phyloP scores from a whole-genome alignment of 2,797 vertebrate genomes.

The Tokudaia tokunoshimensis region DNA sequence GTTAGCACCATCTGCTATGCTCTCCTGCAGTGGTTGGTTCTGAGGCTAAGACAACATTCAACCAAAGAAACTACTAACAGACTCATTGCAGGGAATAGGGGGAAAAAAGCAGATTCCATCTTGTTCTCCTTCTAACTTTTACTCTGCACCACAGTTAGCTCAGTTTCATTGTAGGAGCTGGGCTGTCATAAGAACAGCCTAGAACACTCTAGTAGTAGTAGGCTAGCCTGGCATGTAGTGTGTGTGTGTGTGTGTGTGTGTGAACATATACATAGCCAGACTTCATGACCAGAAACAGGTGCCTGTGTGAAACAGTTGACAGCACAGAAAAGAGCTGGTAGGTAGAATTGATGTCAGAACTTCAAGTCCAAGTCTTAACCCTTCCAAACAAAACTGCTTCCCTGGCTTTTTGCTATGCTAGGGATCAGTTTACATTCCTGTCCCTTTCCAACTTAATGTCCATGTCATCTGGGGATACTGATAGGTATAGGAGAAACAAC shows the following conservation, averaged over 20 bases:
- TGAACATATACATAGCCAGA: background rate
- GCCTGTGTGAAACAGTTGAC: background rate
- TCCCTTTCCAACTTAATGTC: background rate
- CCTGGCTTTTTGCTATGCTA: rapidly evolving
- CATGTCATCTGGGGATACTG: background rate
- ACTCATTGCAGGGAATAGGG: rapidly evolving
- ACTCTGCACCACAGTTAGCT: background rate
- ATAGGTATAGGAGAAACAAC: background rate
- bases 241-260: background rate
- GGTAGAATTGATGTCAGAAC: background rate
- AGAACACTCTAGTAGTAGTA: background rate
- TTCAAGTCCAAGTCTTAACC: background rate
- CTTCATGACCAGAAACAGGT: conserved; percentile 28
- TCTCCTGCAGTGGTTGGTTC: background rate
- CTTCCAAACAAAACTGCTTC: background rate
- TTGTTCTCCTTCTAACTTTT: background rate
- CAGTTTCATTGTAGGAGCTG: background rate
- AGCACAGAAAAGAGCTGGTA: background rate
- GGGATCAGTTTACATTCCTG: background rate
- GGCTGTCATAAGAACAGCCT: background rate
- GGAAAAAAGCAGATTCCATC: background rate
- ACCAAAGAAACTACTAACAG: background rate
- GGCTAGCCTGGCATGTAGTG: background rate
- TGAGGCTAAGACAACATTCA: background rate
- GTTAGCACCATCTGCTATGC: no score